Evolutionary conservation across 2,797 vertebrate species (phyloP).

Genomic region (Apodemus agrarius): DNA sequence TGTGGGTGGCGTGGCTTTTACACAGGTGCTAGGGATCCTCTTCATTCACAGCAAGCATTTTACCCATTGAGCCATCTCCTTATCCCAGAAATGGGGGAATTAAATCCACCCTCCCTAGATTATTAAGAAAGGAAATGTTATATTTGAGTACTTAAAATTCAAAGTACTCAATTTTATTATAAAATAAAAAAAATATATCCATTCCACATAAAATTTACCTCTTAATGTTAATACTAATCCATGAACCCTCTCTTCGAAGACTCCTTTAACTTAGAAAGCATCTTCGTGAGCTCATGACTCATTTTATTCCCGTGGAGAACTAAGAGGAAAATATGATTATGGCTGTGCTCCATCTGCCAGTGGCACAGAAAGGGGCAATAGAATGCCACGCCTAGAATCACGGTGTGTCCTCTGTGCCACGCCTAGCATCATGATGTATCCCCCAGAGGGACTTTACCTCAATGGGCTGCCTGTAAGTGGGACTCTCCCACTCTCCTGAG

Average conservation of each 20-base stretch:
- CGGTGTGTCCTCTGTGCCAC: neutral
- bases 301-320: neutral
- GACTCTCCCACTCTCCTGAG: neutral
- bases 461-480: neutral
- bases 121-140: slow-evolving; percentile 7
- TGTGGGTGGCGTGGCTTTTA: neutral
- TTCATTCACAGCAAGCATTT: neutral
- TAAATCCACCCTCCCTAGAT: neutral
- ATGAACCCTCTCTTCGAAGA: neutral
- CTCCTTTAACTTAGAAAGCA: neutral
- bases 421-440: neutral
- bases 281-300: neutral
- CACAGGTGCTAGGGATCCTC: neutral
- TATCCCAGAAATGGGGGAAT: neutral
- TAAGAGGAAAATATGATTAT: neutral
- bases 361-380: neutral
- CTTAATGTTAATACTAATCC: neutral
- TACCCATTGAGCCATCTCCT: neutral
- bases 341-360: neutral
- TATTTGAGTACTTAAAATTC: neutral
- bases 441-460: neutral
- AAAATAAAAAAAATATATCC: slow-evolving; percentile 38
- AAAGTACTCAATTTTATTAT: neutral
- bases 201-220: neutral
- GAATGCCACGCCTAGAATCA: neutral